A percentile compares a stretch with the other conserved stretches of the same genome.
Evolutionary conservation across 2,113 vertebrate species (phyloP).

Genomic region (Pseudorasbora parva): DNA sequence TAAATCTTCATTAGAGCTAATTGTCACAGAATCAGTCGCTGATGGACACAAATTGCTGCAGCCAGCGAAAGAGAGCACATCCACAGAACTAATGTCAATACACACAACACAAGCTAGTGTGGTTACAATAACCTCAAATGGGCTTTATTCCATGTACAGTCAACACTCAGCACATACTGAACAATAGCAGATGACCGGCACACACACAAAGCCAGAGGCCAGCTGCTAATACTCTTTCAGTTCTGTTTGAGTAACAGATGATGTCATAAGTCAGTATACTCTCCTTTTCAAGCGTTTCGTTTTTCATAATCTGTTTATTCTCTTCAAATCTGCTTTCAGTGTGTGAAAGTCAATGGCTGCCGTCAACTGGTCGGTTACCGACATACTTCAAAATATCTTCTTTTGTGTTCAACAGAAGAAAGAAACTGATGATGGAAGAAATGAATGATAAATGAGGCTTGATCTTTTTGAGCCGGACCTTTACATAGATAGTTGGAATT

Average conservation of each 20-base stretch:
- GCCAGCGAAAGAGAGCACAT: slow-evolving; percentile 68
- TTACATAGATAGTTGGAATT: no score
- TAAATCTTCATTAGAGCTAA: slow-evolving; percentile 82
- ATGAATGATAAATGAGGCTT: no score
- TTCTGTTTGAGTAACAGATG: background rate
- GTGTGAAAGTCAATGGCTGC: background rate
- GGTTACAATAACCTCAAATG: slow-evolving; percentile 51
- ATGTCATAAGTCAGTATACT: slow-evolving; percentile 1
- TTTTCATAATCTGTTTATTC: slow-evolving; percentile 55
- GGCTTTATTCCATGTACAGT: slow-evolving; percentile 56
- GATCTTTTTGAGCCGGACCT: no score
- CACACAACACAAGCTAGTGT: slow-evolving; percentile 54
- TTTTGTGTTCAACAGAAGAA: no score
- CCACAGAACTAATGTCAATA: slow-evolving; percentile 73
- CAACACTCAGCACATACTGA: slow-evolving; percentile 4
- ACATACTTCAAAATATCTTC: no score
- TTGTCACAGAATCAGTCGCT: slow-evolving; percentile 79
- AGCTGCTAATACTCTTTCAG: slow-evolving; percentile 38
- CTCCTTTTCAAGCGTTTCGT: slow-evolving; percentile 49
- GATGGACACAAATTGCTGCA: slow-evolving; percentile 79
- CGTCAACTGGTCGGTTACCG: no score
- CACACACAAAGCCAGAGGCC: slow-evolving; percentile 21
- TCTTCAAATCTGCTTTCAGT: slow-evolving; percentile 50
- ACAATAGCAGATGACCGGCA: slow-evolving; percentile 38
- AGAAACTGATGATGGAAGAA: no score